phyloP scores from a whole-genome alignment of 2,888 invertebrate species.

The Silvanus unidentatus region DNA sequence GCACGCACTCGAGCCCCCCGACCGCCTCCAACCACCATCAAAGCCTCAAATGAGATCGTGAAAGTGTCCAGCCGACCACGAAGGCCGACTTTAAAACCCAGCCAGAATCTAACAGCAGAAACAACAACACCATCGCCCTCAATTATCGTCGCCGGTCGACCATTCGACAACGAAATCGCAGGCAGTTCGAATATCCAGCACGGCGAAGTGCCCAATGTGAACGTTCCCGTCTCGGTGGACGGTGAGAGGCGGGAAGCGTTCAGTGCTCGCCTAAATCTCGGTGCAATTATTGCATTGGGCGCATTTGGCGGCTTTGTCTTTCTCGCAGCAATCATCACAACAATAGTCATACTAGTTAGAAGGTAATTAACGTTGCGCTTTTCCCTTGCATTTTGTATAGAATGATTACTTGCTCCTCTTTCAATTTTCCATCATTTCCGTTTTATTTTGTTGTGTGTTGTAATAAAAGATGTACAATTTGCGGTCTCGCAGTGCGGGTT shows the following conservation, averaged over 20 bases:
- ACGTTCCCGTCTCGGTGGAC: constrained; percentile 61
- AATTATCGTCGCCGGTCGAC: constrained; percentile 52
- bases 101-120: constrained; percentile 29
- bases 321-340: constrained; percentile 81
- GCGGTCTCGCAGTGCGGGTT: constrained; percentile 39
- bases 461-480: not conserved
- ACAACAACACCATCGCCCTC: constrained; percentile 37
- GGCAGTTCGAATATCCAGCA: constrained; percentile 49
- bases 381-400: constrained; percentile 5
- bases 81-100: constrained; percentile 27
- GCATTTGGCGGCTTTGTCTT: constrained; percentile 90
- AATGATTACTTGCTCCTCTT: not conserved
- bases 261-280: constrained; percentile 71
- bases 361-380: constrained; percentile 55
- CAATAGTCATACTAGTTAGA: constrained; percentile 78
- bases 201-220: constrained; percentile 62
- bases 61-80: constrained; percentile 33
- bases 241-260: constrained; percentile 53
- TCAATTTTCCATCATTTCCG: constrained; percentile 6
- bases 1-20: constrained; percentile 39
- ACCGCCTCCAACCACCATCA: constrained; percentile 44
- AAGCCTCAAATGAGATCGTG: constrained; percentile 39
- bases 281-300: constrained; percentile 82
- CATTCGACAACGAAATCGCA: constrained; percentile 74
- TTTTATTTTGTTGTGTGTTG: constrained; percentile 6